Percentiles rank a stretch among this genome's conserved stretches.
phyloP scores from a whole-genome alignment of 2,113 vertebrate species.

The Morone saxatilis region DNA sequence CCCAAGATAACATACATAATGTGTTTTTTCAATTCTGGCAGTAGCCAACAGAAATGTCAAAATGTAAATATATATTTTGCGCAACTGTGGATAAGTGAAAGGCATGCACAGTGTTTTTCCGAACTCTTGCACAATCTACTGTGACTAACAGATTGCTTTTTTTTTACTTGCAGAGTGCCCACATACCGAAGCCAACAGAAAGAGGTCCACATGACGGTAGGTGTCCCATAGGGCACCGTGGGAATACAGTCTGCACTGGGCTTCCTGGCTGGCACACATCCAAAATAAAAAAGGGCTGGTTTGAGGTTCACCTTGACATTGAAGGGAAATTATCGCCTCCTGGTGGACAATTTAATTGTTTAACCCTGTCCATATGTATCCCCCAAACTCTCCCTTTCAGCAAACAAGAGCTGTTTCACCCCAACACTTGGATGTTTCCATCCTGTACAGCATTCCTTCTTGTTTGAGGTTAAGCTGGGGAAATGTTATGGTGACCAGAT shows the following conservation, averaged over 20 bases:
- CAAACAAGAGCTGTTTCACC: slow-evolving; percentile 16
- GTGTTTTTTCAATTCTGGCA: slow-evolving; percentile 21
- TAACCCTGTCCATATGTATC: background rate
- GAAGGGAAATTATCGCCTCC: slow-evolving; percentile 64
- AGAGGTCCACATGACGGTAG: slow-evolving; percentile 84
- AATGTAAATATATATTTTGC: slow-evolving; percentile 59
- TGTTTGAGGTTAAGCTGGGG: slow-evolving; percentile 58
- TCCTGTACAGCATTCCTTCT: slow-evolving; percentile 17
- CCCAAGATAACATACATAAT: slow-evolving; percentile 28
- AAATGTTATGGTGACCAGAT: slow-evolving; percentile 61
- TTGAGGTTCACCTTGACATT: slow-evolving; percentile 70
- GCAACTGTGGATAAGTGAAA: slow-evolving; percentile 53
- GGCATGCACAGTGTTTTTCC: slow-evolving; percentile 14
- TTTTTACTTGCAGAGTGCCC: slow-evolving; percentile 81
- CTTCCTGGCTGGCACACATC: slow-evolving; percentile 59
- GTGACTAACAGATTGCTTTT: slow-evolving; percentile 45
- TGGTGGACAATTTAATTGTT: slow-evolving; percentile 49
- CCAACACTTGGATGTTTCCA: background rate
- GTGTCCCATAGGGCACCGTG: slow-evolving; percentile 74
- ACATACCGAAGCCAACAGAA: slow-evolving; percentile 83
- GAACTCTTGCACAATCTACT: slow-evolving; percentile 51
- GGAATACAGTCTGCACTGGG: slow-evolving; percentile 67
- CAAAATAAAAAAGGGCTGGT: slow-evolving; percentile 40
- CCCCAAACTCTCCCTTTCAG: background rate
- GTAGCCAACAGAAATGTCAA: slow-evolving; percentile 40